These are phyloP conservation scores for Platyura marginata DNA, from an alignment of 1,140 invertebrate genomes.

Conservation along the genomic window DNA sequence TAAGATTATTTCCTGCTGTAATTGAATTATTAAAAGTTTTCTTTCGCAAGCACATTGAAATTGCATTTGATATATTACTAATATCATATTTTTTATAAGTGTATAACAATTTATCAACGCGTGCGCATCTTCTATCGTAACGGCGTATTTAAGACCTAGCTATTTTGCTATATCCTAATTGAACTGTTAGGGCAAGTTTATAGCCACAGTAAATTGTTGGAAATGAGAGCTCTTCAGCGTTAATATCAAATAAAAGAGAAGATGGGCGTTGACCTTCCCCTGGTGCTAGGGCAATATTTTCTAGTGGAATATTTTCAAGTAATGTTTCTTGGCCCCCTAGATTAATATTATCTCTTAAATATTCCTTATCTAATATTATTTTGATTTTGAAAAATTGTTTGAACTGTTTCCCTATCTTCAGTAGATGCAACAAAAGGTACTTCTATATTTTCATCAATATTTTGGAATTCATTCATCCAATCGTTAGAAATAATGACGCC, in stretches of 20 bases:
- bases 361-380: too few relatives aligned
- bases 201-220: background rate
- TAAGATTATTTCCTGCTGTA: conserved; percentile 1
- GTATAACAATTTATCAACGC: background rate
- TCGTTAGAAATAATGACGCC: background rate
- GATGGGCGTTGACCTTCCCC: background rate
- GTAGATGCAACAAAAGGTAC: too few relatives aligned
- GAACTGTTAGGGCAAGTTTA: background rate
- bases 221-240: background rate
- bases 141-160: background rate
- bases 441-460: too few relatives aligned
- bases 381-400: too few relatives aligned
- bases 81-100: background rate
- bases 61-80: too few relatives aligned
- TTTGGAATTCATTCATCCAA: background rate
- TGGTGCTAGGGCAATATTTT: background rate
- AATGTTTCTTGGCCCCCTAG: background rate
- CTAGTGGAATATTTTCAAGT: background rate
- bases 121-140: background rate
- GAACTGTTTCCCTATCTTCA: too few relatives aligned
- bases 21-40: too few relatives aligned
- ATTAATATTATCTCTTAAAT: too few relatives aligned
- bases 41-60: too few relatives aligned
- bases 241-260: background rate
- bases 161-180: background rate